Evolutionary conservation across 2,797 vertebrate genomes (phyloP).

Genomic region (Hirundo rustica): DNA sequence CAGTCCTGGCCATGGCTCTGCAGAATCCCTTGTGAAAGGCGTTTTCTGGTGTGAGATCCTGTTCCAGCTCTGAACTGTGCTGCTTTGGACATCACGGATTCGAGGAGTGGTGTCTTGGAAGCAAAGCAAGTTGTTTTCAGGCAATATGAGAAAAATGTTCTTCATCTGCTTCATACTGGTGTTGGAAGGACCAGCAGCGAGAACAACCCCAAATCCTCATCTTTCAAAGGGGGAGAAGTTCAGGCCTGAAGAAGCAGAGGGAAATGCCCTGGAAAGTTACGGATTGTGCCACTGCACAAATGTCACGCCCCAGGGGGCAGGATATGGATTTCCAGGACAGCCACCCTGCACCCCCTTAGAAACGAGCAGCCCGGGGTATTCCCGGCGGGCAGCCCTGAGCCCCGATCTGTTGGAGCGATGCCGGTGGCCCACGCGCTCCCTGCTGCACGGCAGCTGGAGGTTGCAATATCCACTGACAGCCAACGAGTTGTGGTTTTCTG

Average conservation of each 20-base stretch:
- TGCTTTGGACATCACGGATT: fast-evolving
- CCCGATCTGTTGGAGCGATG: background rate
- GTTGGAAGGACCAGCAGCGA: background rate
- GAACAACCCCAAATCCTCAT: background rate
- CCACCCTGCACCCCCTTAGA: background rate
- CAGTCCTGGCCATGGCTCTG: background rate
- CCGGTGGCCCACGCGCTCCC: background rate
- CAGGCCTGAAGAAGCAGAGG: background rate
- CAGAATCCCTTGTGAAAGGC: background rate
- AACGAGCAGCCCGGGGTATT: background rate
- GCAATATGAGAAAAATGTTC: background rate
- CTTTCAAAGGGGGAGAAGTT: background rate
- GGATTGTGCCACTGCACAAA: background rate
- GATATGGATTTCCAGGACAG: background rate
- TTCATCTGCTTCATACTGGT: fast-evolving
- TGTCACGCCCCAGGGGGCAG: background rate
- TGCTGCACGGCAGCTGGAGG: background rate
- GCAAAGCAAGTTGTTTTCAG: background rate
- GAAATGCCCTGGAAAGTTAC: background rate
- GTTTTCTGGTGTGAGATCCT: background rate
- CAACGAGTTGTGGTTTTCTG: background rate
- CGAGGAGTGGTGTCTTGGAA: fast-evolving
- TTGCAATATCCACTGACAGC: constrained; percentile 30
- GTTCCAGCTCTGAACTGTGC: background rate
- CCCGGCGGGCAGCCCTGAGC: background rate